Base-by-base conservation (phyloP, 2,888 invertebrate genomes). In the Drosophila picticornis region DNA sequence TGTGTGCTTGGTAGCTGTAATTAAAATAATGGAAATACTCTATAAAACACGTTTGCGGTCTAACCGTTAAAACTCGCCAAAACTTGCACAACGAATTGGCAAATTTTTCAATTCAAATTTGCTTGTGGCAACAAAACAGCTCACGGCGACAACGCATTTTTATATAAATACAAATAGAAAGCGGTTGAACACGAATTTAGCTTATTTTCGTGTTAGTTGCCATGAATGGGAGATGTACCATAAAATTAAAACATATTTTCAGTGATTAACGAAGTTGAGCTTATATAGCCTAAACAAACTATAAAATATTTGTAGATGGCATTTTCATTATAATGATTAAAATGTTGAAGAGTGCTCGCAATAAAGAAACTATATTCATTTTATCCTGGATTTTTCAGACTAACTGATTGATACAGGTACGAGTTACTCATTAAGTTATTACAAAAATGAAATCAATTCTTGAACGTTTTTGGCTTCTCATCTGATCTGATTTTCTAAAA, bases 11-110 rank as follows among this genome's bases (percentile, higher is more conserved):
- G 59, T 80, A 80, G 59, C 58, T 85, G 83, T 90, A 87, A 87
- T 90, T 90, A 90, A 90, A 88, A 88, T 90, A 87, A 90, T 85
- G 78, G 74, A 81, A 83, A 84, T 81, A 80, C 69, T 66, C 70
- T 53, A 72, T 43, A 52, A 55, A 88, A 81, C 73, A 58, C 74
- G 74, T 32, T 65, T 71, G 86, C 57, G 84, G 84, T 85, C 71
- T 75, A 51, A 77, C 74, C 88, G 70, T 25, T 60, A 74, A 72
- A 77, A 74, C 64, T 67, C 43, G 27, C 43, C 52, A 55, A 85
- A 83, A 79, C 67, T 72, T 48, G 13, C 71, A 59, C 58, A 53
- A 52, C 48, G 46, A 63, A 62, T 75, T 40, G 61, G 46, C 29
- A 70, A 65, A 72, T 77, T 80, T 80, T 77, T 62, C 52, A 76